Base-by-base conservation (phyloP, 1,140 invertebrate genomes). In the Scaptodrosophila lebanonensis region DNA sequence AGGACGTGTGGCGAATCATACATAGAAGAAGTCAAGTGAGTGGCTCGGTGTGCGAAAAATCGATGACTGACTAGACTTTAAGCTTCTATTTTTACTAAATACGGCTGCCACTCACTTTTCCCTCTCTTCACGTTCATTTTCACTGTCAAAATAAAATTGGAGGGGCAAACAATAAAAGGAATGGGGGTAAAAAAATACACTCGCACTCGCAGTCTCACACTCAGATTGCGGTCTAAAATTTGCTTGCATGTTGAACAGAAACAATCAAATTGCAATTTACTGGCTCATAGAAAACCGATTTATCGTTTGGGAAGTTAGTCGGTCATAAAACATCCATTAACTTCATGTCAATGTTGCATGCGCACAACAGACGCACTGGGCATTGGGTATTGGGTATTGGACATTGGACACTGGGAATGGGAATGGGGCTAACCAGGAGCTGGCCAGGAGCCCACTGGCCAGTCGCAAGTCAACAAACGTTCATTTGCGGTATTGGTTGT, bases 301-400 rank as follows among this genome's bases (percentile, higher is more conserved):
- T 79, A 82, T 79, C 75, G 73, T 79, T 61, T 65, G 75, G 65
- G 65, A 82, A 79, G 75, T 82, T 79, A 82, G 73, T 82, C 69
- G 73, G 73, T 79, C 75, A 79, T 82, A 79, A 79, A 79, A 79
- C 75, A 79, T 75, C 73, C 73, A 79, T 79, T 79, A 79, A 79
- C 73, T 79, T 82, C 75, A 82, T 79, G 73, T 73, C 73, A 79
- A 79, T 79, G 73, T 59, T 69, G 64, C 73, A 69, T 56, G 63
- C 63, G 66, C 62, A 71, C 47, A 51, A 29, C 38, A 13, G 30
- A 33, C 68, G 27, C 22, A 7, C 4, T 11, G 33, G 33, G 8
- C 3, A 25, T n/a, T n/a, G n/a, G n/a, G n/a, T n/a, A n/a, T n/a
- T n/a, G n/a, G n/a, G n/a, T n/a, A n/a, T n/a, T n/a, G n/a, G n/a